A percentile compares a stretch with the other conserved stretches of the same genome.
phyloP scores from a whole-genome alignment of 2,113 vertebrate genomes.

The Zosterops borbonicus region DNA sequence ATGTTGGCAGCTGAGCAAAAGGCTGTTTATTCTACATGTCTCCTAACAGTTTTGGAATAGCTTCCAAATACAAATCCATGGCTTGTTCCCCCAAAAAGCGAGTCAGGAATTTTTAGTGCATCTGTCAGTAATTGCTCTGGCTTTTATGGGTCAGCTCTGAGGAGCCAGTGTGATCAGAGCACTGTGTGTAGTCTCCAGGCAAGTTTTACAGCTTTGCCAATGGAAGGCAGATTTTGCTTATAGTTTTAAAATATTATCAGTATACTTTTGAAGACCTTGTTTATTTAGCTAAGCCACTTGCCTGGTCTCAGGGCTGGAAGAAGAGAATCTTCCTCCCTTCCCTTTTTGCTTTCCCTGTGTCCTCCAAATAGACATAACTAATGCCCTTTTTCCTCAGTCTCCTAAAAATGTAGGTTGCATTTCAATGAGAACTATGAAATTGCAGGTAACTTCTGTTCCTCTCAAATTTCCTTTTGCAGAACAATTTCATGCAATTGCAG shows the following conservation, averaged over 20 bases:
- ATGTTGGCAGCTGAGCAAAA: conserved; percentile 39
- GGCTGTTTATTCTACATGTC: conserved; percentile 3
- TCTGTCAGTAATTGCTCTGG: background rate
- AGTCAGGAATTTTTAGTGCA: background rate
- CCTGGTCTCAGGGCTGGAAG: background rate
- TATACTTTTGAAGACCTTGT: background rate
- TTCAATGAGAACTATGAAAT: background rate
- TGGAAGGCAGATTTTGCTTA: background rate
- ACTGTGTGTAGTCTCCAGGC: background rate
- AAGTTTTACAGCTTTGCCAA: background rate
- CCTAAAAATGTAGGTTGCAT: background rate
- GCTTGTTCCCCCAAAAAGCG: conserved; percentile 22
- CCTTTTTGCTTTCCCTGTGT: background rate
- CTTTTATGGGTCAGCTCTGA: conserved; percentile 3
- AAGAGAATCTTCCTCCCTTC: background rate
- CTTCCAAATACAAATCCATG: conserved; percentile 10
- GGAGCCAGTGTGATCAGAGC: conserved; percentile 17
- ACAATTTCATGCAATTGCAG: background rate
- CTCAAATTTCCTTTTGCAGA: background rate
- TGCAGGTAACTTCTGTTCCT: background rate
- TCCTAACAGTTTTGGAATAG: background rate
- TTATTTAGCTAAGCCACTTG: background rate
- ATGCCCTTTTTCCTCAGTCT: background rate
- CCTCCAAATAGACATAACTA: background rate
- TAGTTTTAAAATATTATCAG: background rate